These are phyloP conservation scores for Centrocercus urophasianus DNA, from an alignment of 2,113 vertebrate genomes.

Conservation along the genomic window DNA sequence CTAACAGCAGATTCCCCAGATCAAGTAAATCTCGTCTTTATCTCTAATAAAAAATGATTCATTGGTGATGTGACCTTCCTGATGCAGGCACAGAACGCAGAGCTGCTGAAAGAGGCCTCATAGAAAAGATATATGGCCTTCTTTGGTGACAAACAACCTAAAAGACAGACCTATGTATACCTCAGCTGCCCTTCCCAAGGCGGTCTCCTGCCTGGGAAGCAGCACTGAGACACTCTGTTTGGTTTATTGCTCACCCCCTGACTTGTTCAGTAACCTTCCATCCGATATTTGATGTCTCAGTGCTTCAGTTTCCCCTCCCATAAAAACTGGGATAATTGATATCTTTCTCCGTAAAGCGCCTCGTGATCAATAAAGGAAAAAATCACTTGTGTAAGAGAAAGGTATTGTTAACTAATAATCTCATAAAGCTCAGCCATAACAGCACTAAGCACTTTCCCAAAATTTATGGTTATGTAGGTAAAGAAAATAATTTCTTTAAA, in stretches of 20 bases:
- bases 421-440: background rate
- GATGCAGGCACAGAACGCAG: background rate
- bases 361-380: constrained; percentile 13
- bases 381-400: background rate
- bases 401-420: background rate
- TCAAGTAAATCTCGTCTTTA: constrained; percentile 20
- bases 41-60: constrained; percentile 14
- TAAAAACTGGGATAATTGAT: background rate
- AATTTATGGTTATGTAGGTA: background rate
- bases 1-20: background rate
- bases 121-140: constrained; percentile 6
- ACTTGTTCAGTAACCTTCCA: background rate
- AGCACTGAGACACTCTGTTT: background rate
- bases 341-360: background rate
- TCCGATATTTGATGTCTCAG: background rate
- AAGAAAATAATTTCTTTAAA: background rate
- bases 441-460: background rate
- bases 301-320: background rate
- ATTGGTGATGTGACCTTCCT: background rate
- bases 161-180: background rate
- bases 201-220: background rate
- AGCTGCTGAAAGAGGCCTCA: background rate
- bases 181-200: background rate
- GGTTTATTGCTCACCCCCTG: background rate
- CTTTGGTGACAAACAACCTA: background rate